Evolutionary conservation across 2,888 invertebrate genomes (phyloP).

Genomic region (Drosophila imparisetae): DNA sequence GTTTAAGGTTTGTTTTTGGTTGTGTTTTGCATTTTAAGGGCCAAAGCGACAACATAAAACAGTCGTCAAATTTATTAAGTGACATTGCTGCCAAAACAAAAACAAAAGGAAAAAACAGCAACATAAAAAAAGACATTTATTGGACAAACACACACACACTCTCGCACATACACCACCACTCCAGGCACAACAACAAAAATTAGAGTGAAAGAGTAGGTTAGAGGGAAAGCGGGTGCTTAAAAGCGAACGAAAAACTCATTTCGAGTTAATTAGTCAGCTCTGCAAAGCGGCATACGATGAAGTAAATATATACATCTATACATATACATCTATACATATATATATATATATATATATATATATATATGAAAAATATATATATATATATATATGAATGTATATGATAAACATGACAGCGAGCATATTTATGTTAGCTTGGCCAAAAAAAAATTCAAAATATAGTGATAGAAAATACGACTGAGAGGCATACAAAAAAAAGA

Average conservation of each 20-base stretch:
- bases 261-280: conserved; percentile 65
- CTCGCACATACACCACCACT: conserved; percentile 14
- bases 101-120: conserved; percentile 19
- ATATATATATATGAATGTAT: neutral
- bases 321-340: neutral
- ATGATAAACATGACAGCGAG: conserved; percentile 6
- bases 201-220: neutral
- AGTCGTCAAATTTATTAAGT: conserved; percentile 79
- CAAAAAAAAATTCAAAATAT: conserved; percentile 4
- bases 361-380: neutral
- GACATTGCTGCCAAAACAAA: conserved; percentile 60
- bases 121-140: conserved; percentile 59
- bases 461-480: conserved; percentile 14
- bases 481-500: conserved; percentile 5
- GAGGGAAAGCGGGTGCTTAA: neutral
- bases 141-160: conserved; percentile 47
- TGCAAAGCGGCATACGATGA: conserved; percentile 11
- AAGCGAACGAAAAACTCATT: conserved; percentile 54
- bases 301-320: neutral
- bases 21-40: conserved; percentile 48
- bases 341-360: neutral
- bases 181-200: neutral
- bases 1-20: conserved; percentile 17
- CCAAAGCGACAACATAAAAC: conserved; percentile 78
- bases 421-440: conserved; percentile 9